These are phyloP conservation scores for Polietes domitor DNA, from an alignment of 2,888 invertebrate species.

Conservation along the genomic window DNA sequence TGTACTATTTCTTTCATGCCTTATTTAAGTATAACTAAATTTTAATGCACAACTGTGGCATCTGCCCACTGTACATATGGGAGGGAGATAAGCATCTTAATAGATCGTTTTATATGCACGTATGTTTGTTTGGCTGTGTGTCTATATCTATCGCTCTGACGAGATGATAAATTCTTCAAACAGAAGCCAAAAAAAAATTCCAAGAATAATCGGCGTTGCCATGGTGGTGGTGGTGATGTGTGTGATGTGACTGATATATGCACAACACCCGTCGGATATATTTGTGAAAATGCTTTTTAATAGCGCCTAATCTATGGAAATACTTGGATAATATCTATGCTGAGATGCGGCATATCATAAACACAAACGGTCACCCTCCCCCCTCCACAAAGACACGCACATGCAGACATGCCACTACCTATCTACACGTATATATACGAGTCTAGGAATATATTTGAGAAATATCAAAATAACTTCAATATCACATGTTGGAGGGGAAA, in stretches of 20 bases:
- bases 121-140: too few relatives aligned
- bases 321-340: neutral
- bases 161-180: constrained; percentile 14
- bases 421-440: too few relatives aligned
- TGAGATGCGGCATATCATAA: constrained; percentile 2
- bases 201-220: neutral
- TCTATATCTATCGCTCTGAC: neutral
- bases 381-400: neutral
- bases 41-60: neutral
- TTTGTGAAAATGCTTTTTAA: neutral
- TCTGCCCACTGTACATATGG: neutral
- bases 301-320: constrained; percentile 18
- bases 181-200: neutral
- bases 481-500: neutral
- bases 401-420: constrained; percentile 4
- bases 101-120: neutral
- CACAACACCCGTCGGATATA: neutral
- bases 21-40: too few relatives aligned
- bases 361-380: neutral
- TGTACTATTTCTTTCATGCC: too few relatives aligned
- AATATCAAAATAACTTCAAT: neutral
- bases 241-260: neutral
- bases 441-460: too few relatives aligned
- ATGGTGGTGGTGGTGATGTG: too few relatives aligned
- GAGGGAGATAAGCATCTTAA: neutral